phyloP scores from a whole-genome alignment of 2,113 vertebrate species.

The Mystacornis crossleyi region DNA sequence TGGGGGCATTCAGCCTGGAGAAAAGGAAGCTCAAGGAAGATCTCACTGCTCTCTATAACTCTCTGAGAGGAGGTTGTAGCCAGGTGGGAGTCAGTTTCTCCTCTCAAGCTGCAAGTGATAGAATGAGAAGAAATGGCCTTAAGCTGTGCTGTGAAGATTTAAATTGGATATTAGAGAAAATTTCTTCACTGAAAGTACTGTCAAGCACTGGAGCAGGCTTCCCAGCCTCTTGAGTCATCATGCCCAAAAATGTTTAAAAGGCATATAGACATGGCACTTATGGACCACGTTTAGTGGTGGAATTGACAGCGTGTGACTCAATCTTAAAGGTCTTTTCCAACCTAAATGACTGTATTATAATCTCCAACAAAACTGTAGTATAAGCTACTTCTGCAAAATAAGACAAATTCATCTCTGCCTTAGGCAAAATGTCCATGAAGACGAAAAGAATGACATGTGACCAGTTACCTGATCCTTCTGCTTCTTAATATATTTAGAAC shows the following conservation, averaged over 20 bases:
- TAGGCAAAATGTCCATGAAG: neutral
- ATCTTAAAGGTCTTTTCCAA: neutral
- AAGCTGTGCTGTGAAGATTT: neutral
- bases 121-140: neutral
- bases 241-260: neutral
- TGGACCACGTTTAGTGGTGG: fast-evolving
- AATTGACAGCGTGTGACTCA: neutral
- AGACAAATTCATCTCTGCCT: neutral
- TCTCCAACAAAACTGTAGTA: neutral
- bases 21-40: neutral
- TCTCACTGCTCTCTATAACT: neutral
- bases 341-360: neutral
- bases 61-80: neutral
- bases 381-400: neutral
- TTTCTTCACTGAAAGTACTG: neutral
- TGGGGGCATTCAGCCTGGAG: neutral
- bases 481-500: neutral
- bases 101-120: neutral
- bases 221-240: neutral
- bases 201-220: neutral
- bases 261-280: neutral
- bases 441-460: neutral
- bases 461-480: neutral
- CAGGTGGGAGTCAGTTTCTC: too few species aligned
- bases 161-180: neutral